Evolutionary conservation across 2,113 vertebrate species (phyloP), one percentile per base, ranked within the genome.

Genomic region (Callipepla californica): DNA sequence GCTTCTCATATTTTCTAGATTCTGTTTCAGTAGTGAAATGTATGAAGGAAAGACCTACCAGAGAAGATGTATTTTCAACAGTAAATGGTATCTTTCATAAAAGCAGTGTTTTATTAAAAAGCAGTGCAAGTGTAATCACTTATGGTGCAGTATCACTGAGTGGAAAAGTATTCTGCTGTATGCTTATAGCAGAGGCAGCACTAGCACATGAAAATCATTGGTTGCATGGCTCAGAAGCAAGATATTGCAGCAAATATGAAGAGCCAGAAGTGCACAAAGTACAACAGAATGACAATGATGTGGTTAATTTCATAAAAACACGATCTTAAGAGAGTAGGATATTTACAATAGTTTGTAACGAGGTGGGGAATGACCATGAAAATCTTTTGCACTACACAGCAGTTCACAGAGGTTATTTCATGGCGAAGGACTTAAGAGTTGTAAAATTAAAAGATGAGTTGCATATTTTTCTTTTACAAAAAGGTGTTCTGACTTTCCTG

Each of bases 361-460:
- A 78, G 42, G 13, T 40, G 32, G 22, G 32, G 6, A 61, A 10
- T 30, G 25, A 47, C 44, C 50, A 18, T 4, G 8, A 42, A 75
- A 78, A 87, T 59, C 42, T 34, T 81, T 40, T 59, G 25, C 20
- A 42, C 18, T 9, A 2, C 32, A 30, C 17, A 69, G 36, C 11
- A 1, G 5, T 62, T 66, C 76, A 22, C 47, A 13, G 34, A 74
- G n/a, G 18, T 74, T 70, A 48, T 44, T 59, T 77, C 3, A 2
- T 18, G 28, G 34, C 28, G 30, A 28, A 17, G 10, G 62, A 15
- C 25, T 17, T 47, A 14, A 74, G 48, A 58, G 3, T 5, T 85
- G 44, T 40, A 76, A 40, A 78, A 59, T 83, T 88, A 73, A 15
- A 92, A 87, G 69, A 78, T 20, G 11, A 44, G 30, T 34, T 80